Evolutionary conservation across 92 coral and sea anemone species (phyloP).

Genomic region (Pocillopora grandis): DNA sequence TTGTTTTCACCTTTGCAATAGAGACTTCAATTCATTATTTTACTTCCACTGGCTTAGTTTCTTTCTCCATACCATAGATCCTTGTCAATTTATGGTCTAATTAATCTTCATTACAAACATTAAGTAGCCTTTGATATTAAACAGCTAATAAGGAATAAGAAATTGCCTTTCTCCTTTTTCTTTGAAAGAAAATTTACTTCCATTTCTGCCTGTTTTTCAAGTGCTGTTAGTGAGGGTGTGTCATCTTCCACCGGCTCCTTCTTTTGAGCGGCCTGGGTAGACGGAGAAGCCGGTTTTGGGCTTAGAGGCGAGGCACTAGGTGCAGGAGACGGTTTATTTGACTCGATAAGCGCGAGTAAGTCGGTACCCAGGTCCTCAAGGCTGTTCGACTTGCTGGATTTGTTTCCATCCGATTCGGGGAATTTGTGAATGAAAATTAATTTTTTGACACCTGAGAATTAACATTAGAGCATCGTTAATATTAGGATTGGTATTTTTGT

Average conservation of each 20-base stretch:
- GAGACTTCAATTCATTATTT: too few relatives aligned
- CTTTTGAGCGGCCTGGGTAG: conserved; percentile 32
- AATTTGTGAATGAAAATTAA: conserved; percentile 74
- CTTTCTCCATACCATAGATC: too few relatives aligned
- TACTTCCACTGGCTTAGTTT: too few relatives aligned
- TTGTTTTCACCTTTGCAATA: too few relatives aligned
- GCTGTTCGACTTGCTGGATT: conserved; percentile 45
- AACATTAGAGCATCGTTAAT: too few relatives aligned
- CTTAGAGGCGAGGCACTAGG: neutral
- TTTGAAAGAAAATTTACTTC: conserved; percentile 78
- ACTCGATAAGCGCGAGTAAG: conserved; percentile 72
- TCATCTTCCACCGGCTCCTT: conserved; percentile 54
- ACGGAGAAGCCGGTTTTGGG: conserved; percentile 32
- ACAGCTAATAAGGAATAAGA: neutral
- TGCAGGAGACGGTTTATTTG: conserved; percentile 33
- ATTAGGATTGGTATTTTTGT: neutral
- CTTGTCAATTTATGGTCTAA: too few relatives aligned
- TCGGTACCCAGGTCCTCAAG: conserved; percentile 73
- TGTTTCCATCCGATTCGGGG: conserved; percentile 43
- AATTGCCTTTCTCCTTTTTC: conserved; percentile 17
- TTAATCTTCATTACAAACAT: too few relatives aligned
- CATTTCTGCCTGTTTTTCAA: conserved; percentile 94
- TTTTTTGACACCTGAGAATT: conserved; percentile 64
- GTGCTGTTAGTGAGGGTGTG: conserved; percentile 63
- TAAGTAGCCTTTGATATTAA: neutral